Percentiles rank a stretch among this genome's conserved stretches.
These are phyloP conservation scores for Nomada flava DNA, from an alignment of 2,888 invertebrate genomes.

Conservation along the genomic window DNA sequence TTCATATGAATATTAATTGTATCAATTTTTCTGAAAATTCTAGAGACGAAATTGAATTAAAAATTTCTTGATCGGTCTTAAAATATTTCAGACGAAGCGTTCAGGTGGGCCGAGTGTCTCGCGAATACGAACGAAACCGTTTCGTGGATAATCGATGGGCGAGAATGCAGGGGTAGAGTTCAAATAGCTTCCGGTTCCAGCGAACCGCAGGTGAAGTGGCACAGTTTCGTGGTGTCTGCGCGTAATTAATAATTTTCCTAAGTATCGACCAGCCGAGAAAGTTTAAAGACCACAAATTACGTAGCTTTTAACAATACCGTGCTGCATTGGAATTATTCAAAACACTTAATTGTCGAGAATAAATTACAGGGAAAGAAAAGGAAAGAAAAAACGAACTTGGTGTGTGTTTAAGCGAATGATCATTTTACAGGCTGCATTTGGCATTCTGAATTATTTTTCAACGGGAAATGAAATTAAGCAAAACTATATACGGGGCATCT, in stretches of 20 bases:
- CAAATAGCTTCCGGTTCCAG: slow-evolving; percentile 37
- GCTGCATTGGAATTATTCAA: slow-evolving; percentile 1
- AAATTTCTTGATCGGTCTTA: neutral
- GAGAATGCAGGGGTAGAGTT: slow-evolving; percentile 15
- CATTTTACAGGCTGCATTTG: too few species aligned
- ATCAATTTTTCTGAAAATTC: too few species aligned
- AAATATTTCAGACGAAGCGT: neutral
- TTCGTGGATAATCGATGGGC: slow-evolving; percentile 44
- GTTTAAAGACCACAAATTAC: slow-evolving; percentile 5
- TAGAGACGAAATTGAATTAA: too few species aligned
- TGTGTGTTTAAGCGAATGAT: too few species aligned
- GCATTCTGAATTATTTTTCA: too few species aligned
- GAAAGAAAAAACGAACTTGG: too few species aligned
- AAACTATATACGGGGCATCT: too few species aligned
- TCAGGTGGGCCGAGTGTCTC: neutral
- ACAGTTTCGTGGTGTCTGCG: slow-evolving; percentile 15
- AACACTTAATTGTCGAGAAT: neutral
- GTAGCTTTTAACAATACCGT: too few species aligned
- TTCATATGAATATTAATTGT: too few species aligned
- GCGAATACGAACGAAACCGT: slow-evolving; percentile 13
- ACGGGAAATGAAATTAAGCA: too few species aligned
- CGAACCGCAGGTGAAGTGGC: slow-evolving; percentile 44
- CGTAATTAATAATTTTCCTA: slow-evolving; percentile 42
- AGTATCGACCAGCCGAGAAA: neutral
- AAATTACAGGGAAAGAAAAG: too few species aligned